A percentile compares a stretch with the other conserved stretches of the same genome.
Conservation (phyloP, 2,113 vertebrate species). For the Percina caprodes region DNA sequence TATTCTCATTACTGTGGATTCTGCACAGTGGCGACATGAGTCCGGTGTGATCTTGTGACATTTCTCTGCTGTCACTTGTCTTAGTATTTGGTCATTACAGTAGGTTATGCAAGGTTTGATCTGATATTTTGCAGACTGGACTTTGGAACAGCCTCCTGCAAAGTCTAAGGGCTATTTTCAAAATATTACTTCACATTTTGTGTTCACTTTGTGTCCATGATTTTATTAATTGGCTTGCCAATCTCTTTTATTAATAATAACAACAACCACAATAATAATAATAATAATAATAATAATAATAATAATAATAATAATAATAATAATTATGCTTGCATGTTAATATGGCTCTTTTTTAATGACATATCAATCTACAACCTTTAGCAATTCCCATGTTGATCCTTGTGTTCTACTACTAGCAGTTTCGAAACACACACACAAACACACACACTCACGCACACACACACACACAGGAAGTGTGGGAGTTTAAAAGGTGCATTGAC, state of each 20-base stretch:
- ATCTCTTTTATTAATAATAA: neutral
- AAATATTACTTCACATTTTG: neutral
- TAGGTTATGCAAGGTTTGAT: too few relatives aligned
- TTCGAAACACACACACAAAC: neutral
- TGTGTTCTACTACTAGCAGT: neutral
- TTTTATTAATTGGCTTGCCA: neutral
- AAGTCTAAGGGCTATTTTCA: neutral
- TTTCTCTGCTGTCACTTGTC: neutral
- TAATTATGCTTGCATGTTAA: neutral
- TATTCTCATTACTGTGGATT: neutral
- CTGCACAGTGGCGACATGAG: neutral
- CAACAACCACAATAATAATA: too few relatives aligned
- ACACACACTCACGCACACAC: neutral
- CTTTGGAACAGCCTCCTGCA: neutral
- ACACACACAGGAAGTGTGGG: neutral
- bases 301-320: too few relatives aligned
- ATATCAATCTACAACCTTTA: neutral
- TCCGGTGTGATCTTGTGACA: neutral
- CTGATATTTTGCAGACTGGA: neutral
- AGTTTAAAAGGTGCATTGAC: constrained; percentile 18
- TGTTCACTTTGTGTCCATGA: neutral
- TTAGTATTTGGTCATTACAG: neutral
- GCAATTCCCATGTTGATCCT: neutral
- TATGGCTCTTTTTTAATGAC: neutral
- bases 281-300: too few relatives aligned